phyloP scores from a whole-genome alignment of 2,113 vertebrate genomes.

The Clinocottus analis region DNA sequence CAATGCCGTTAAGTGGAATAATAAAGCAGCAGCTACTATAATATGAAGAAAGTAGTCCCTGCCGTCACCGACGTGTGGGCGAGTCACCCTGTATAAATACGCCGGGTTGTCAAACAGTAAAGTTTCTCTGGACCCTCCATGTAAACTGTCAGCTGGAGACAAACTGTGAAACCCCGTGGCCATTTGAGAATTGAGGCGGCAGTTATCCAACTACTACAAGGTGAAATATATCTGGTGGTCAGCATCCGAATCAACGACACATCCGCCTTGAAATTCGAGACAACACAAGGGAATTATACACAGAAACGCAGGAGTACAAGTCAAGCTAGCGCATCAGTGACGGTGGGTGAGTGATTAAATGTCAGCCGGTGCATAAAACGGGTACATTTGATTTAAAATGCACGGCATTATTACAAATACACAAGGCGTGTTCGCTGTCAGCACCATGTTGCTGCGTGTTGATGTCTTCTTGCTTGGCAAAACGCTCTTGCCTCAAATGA shows the following conservation, averaged over 20 bases:
- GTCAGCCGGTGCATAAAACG: constrained; percentile 3
- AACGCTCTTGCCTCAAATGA: constrained; percentile 40
- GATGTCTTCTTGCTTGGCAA: constrained; percentile 15
- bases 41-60: constrained; percentile 80
- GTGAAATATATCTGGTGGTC: background rate
- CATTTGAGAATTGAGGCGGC: constrained; percentile 17
- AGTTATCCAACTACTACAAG: background rate
- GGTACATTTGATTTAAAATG: background rate
- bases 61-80: constrained; percentile 79
- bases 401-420: background rate
- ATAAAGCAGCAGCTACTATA: constrained; percentile 11
- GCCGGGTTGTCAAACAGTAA: constrained; percentile 83
- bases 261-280: constrained; percentile 16
- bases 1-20: background rate
- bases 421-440: background rate
- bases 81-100: constrained; percentile 84
- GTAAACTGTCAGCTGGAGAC: constrained; percentile 59
- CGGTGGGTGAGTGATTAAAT: constrained; percentile 64
- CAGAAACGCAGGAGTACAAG: constrained; percentile 44
- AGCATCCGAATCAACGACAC: constrained; percentile 4
- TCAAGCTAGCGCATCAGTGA: constrained; percentile 47
- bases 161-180: background rate
- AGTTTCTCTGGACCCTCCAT: constrained; percentile 76
- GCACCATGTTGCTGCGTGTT: constrained; percentile 1
- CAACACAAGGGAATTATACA: constrained; percentile 37